A percentile compares a stretch with the other conserved stretches of the same genome.
Evolutionary conservation across 2,888 invertebrate genomes (phyloP).

Genomic region (Dryobota labecula): DNA sequence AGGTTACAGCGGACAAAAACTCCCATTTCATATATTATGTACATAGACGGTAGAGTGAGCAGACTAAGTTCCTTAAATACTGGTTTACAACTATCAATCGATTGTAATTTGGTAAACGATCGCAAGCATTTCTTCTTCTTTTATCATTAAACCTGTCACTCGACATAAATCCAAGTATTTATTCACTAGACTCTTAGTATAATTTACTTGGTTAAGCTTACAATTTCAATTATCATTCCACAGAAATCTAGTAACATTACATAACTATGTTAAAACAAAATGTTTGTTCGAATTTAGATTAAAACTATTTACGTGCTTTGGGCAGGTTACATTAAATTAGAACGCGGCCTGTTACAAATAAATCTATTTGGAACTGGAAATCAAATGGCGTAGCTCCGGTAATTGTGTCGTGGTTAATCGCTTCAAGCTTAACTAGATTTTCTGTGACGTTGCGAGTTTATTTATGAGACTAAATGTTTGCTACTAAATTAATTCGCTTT

Average conservation of each 20-base stretch:
- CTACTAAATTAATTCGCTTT: slow-evolving; percentile 41
- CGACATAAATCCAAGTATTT: slow-evolving; percentile 23
- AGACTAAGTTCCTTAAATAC: no score
- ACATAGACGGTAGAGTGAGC: no score
- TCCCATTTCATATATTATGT: no score
- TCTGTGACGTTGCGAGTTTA: slow-evolving; percentile 42
- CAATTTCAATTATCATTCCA: slow-evolving; percentile 54
- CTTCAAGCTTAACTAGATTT: slow-evolving; percentile 60
- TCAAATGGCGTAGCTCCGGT: slow-evolving; percentile 51
- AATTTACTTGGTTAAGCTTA: slow-evolving; percentile 28
- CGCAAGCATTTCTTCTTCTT: no score
- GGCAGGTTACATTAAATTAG: slow-evolving; percentile 58
- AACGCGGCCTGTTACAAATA: slow-evolving; percentile 52
- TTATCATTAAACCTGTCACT: slow-evolving; percentile 25
- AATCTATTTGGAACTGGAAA: slow-evolving; percentile 61
- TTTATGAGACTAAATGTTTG: slow-evolving; percentile 47
- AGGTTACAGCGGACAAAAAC: no score
- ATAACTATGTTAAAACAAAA: slow-evolving; percentile 46
- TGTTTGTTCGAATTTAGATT: slow-evolving; percentile 51
- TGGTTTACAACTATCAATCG: no score
- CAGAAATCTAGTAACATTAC: slow-evolving; percentile 41
- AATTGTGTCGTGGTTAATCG: slow-evolving; percentile 59
- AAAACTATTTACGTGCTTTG: slow-evolving; percentile 60
- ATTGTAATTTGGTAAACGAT: no score
- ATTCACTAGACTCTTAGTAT: slow-evolving; percentile 21